These are phyloP conservation scores for Phalloptychus januarius DNA, from an alignment of 2,797 vertebrate species.

Conservation along the genomic window DNA sequence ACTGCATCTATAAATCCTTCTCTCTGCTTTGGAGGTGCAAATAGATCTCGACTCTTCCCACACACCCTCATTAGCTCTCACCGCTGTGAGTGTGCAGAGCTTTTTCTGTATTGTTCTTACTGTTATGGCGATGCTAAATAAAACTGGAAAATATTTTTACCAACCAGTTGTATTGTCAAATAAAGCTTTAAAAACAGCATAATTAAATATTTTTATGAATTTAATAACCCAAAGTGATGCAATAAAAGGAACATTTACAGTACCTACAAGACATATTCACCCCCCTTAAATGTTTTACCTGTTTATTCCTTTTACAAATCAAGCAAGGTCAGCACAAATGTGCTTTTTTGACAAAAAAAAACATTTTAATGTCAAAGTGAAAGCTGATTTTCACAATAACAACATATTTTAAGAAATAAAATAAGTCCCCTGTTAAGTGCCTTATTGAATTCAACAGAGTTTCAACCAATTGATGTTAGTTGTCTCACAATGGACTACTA, in stretches of 20 bases:
- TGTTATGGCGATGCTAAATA: not conserved
- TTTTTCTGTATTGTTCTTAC: conserved; percentile 22
- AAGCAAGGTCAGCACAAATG: not conserved
- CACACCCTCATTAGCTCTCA: conserved; percentile 29
- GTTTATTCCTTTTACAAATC: not conserved
- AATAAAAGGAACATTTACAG: not conserved
- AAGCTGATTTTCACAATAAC: not conserved
- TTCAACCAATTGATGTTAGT: not conserved
- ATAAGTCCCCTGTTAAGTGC: not conserved
- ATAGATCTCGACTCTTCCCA: conserved; percentile 40
- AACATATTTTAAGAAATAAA: not conserved
- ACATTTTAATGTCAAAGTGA: not conserved
- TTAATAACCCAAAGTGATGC: not conserved
- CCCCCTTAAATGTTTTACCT: not conserved
- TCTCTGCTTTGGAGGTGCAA: conserved; percentile 56
- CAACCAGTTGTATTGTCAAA: not conserved
- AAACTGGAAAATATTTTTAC: not conserved
- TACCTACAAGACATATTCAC: not conserved
- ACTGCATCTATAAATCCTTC: conserved; percentile 66
- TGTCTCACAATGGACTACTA: not conserved
- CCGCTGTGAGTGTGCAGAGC: conserved; percentile 24
- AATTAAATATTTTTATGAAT: not conserved
- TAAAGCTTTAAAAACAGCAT: not conserved
- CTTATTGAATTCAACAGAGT: not conserved
- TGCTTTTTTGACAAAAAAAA: not conserved